Evolutionary conservation across 2,113 vertebrate species (phyloP).

Genomic region (Poeciliopsis retropinna): DNA sequence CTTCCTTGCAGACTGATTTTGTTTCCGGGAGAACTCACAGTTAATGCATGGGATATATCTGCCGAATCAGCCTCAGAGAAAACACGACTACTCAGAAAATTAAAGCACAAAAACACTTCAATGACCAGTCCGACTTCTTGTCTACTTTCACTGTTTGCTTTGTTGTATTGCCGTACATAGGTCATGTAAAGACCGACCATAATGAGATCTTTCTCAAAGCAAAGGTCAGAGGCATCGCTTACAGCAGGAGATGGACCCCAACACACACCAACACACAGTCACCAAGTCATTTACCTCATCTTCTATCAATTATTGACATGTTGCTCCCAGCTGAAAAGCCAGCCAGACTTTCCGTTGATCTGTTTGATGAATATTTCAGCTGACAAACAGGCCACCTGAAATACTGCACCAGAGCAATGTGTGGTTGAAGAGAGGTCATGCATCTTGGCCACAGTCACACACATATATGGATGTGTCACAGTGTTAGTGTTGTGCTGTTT

Average conservation of each 20-base stretch:
- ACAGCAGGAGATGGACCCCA: constrained; percentile 57
- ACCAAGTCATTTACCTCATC: constrained; percentile 56
- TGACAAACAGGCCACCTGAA: constrained; percentile 76
- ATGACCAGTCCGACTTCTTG: neutral
- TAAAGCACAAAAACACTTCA: neutral
- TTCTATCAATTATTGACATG: constrained; percentile 71
- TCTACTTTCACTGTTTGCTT: constrained; percentile 55
- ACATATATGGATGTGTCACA: constrained; percentile 41
- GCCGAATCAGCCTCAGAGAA: neutral
- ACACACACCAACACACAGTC: constrained; percentile 21
- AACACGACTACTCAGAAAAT: neutral
- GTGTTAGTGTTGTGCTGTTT: constrained; percentile 24
- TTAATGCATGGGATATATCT: neutral
- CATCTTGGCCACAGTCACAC: constrained; percentile 25
- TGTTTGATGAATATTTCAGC: constrained; percentile 79
- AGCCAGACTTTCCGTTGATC: constrained; percentile 77
- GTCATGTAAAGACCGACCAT: constrained; percentile 48
- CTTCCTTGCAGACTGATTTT: too few species aligned
- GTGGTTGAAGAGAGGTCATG: constrained; percentile 59
- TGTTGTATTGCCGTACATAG: constrained; percentile 35
- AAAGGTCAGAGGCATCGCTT: constrained; percentile 69
- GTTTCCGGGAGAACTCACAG: neutral
- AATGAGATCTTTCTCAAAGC: constrained; percentile 60
- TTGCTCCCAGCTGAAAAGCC: constrained; percentile 71
- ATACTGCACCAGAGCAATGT: constrained; percentile 49